phyloP scores from a whole-genome alignment of 2,888 invertebrate species.

The Pinctada fucata region DNA sequence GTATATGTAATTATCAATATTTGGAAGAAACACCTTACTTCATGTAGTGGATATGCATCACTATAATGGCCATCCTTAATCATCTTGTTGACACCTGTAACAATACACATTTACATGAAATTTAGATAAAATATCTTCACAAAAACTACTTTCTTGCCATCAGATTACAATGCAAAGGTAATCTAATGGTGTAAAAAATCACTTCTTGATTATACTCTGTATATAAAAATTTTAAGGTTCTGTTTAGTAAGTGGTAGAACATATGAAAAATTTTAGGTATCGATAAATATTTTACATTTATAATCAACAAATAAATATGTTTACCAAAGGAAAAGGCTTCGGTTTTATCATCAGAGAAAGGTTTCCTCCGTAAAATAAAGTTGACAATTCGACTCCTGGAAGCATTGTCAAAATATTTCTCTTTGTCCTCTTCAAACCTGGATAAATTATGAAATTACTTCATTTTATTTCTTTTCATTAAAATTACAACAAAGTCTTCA shows the following conservation, averaged over 20 bases:
- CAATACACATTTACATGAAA: background rate
- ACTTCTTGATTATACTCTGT: too few relatives aligned
- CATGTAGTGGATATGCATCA: slow-evolving; percentile 74
- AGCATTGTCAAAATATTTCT: slow-evolving; percentile 91
- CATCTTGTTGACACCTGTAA: slow-evolving; percentile 72
- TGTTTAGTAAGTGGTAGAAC: background rate
- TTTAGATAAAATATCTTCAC: background rate
- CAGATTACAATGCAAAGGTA: too few relatives aligned
- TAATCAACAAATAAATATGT: background rate
- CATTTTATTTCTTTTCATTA: too few relatives aligned
- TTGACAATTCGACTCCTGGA: slow-evolving; percentile 92
- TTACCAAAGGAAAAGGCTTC: slow-evolving; percentile 72
- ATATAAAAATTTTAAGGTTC: too few relatives aligned
- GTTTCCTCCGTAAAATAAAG: slow-evolving; percentile 92
- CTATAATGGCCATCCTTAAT: slow-evolving; percentile 67
- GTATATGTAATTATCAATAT: too few relatives aligned
- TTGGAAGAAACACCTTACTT: slow-evolving; percentile 53
- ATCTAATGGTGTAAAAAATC: too few relatives aligned
- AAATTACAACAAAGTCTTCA: background rate
- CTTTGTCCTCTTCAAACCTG: slow-evolving; percentile 87
- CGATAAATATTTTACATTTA: background rate
- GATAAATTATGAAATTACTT: slow-evolving; percentile 34
- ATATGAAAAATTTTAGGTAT: background rate
- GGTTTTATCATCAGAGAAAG: slow-evolving; percentile 82
- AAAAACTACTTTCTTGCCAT: background rate